Base-by-base conservation (phyloP, 1,140 invertebrate genomes). In the Cydia strobilella region DNA sequence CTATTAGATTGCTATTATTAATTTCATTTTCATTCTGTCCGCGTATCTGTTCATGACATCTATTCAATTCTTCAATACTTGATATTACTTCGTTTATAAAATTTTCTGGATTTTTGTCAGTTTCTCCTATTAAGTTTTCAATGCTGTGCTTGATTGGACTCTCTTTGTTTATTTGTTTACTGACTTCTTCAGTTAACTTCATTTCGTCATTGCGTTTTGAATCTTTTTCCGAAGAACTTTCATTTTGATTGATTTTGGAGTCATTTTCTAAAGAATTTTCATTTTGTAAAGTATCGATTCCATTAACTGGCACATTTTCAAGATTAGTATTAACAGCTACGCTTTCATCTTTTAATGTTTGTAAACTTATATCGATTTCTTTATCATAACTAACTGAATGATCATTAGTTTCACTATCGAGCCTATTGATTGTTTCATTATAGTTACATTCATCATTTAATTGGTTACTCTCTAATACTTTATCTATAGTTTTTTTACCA, bases 1-100 rank as follows among this genome's bases (percentile, higher is more conserved):
- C 79, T 81, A 86, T 85, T 9, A 86, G 62, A 20, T 77, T 80
- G 1, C 65, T 75, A 72, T 87, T 83, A 18, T 85, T 84, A 6
- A 15, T 39, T 45, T 48, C 15, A 6, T 10, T 63, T 45, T 2
- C 25, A 39, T 69, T 35, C 12, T 42, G 20, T 9, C 65, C 35
- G 10, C 23, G 42, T 0, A 27, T 12, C 1, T 66, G 25, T 31
- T 18, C 65, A 1, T 69, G 27, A 10, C 23, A 39, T 39, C 65
- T 69, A 3, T 45, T 45, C 13, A 45, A 15, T 45, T 69, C 31
- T 69, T 69, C 27, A 3, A 69, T 69, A 18, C n/a, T 69, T 10
- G 65, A 69, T 18, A 69, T 69, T 18, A 69, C 65, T 18, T 69
- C 65, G 31, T 42, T 35, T 42, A 69, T 69, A 0, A 20, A 69